Evolutionary conservation across 2,888 invertebrate genomes (phyloP).

Genomic region (Hecatera dysodea): DNA sequence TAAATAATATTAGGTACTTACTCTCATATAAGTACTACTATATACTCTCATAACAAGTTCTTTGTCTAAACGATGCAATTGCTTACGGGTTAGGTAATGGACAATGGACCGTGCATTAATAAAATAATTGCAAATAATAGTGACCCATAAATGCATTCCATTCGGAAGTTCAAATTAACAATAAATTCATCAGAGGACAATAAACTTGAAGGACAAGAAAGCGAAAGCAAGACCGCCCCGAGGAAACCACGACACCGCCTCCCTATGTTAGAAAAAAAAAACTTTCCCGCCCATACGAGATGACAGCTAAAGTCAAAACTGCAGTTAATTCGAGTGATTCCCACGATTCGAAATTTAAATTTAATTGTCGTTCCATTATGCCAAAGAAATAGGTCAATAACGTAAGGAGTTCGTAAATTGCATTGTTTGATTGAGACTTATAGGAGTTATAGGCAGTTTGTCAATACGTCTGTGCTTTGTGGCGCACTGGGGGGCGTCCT

Average conservation of each 20-base stretch:
- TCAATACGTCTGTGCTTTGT: conserved; percentile 84
- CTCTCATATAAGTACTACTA: too few relatives aligned
- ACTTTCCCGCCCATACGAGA: conserved; percentile 79
- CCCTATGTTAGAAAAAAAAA: conserved; percentile 72
- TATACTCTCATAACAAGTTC: too few relatives aligned
- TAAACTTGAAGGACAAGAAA: conserved; percentile 63
- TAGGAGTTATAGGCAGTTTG: conserved; percentile 90
- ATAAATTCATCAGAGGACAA: conserved; percentile 69
- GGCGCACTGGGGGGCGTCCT: conserved; percentile 78
- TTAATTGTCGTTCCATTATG: conserved; percentile 88
- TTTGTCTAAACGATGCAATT: too few relatives aligned
- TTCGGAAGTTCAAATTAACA: conserved; percentile 61
- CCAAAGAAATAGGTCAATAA: conserved; percentile 90
- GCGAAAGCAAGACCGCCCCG: conserved; percentile 77
- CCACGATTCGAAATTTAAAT: conserved; percentile 88
- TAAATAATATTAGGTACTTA: too few relatives aligned
- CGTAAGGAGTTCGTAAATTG: conserved; percentile 81
- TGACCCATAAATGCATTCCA: conserved; percentile 56
- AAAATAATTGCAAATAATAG: conserved; percentile 47
- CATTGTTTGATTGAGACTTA: conserved; percentile 88
- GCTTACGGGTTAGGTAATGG: background rate
- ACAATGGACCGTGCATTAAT: background rate
- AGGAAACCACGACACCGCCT: conserved; percentile 74
- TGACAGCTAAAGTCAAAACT: conserved; percentile 84
- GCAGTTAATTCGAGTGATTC: conserved; percentile 86